Evolutionary conservation across 2,797 vertebrate genomes (phyloP).

Genomic region (Alcedo quadribrachys): DNA sequence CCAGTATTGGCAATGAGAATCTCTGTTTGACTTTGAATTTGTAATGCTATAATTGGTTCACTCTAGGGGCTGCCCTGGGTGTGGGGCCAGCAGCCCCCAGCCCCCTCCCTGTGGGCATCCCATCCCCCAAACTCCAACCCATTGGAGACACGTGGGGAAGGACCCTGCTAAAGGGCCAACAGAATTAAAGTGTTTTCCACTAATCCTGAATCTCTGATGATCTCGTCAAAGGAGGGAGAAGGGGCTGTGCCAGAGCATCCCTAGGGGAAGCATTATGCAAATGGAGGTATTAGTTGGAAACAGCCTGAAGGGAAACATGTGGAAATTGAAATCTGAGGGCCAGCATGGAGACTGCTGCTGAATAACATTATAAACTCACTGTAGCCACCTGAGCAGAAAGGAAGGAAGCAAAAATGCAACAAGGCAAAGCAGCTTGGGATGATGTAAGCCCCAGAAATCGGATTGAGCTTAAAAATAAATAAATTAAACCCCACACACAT

Average conservation of each 20-base stretch:
- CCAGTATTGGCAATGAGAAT: background rate
- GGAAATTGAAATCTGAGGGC: constrained; percentile 55
- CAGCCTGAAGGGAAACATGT: constrained; percentile 58
- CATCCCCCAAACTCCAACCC: background rate
- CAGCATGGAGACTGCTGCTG: constrained; percentile 40
- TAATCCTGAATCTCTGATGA: constrained; percentile 43
- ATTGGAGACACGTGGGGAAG: background rate
- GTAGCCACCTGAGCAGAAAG: constrained; percentile 22
- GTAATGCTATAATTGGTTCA: background rate
- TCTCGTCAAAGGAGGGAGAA: background rate
- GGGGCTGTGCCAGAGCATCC: constrained; percentile 16
- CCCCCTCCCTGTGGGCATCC: background rate
- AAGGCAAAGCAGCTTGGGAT: background rate
- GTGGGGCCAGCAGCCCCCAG: background rate
- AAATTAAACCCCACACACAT: background rate
- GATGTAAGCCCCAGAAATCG: background rate
- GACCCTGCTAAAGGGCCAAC: background rate
- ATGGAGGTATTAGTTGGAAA: constrained; percentile 63
- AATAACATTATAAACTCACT: constrained; percentile 52
- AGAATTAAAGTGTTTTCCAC: constrained; percentile 8
- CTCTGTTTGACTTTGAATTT: background rate
- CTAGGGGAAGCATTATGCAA: constrained; percentile 48
- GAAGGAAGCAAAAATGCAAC: constrained; percentile 9
- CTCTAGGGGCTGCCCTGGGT: background rate
- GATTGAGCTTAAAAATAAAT: background rate